Evolutionary conservation across 2,113 vertebrate species (phyloP), one percentile per base, ranked within the genome.

Genomic region (Tor tambroides): DNA sequence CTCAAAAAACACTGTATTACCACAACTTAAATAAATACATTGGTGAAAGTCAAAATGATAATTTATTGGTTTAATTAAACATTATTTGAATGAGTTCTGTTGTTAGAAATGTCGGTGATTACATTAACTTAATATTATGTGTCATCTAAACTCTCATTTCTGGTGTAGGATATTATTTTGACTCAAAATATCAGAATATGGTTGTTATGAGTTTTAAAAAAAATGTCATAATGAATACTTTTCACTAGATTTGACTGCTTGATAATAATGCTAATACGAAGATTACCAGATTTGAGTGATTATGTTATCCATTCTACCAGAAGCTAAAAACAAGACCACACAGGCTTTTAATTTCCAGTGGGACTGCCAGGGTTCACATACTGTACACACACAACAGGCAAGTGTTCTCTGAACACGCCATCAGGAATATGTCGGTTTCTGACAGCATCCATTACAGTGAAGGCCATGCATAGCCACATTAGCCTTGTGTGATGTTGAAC

Each of bases 361-460:
- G 74, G 74, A 76, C n/a, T 6, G 6, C 6, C 41, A 26, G 72
- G 72, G 38, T 75, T 11, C 30, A 63, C 32, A 54, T 54, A 49
- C 46, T 49, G 56, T 14, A 41, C 1, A 11, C 78, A 17, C 78
- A 61, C 32, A 21, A 28, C 38, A 67, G 59, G 8, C 35, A 67
- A 10, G 56, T 26, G 30, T 56, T 63, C 59, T 28, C 35, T 26
- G 59, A 32, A n/a, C 59, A 30, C 21, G 8, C 3, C 35, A 38
- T 80, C 78, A 83, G 79, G 76, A 67, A 80, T 80, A 80, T 59
- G 41, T 83, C 3, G 28, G 32, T 79, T 75, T 72, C 85, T 89
- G 88, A 87, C 88, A 87, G 85, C 86, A 81, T 67, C 88, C 72
- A 87, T 89, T 85, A 87, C 54, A 32, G 65, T 38, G 76, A 86